Base-by-base conservation (phyloP, 2,113 vertebrate species). In the Gallinago jamesoni region DNA sequence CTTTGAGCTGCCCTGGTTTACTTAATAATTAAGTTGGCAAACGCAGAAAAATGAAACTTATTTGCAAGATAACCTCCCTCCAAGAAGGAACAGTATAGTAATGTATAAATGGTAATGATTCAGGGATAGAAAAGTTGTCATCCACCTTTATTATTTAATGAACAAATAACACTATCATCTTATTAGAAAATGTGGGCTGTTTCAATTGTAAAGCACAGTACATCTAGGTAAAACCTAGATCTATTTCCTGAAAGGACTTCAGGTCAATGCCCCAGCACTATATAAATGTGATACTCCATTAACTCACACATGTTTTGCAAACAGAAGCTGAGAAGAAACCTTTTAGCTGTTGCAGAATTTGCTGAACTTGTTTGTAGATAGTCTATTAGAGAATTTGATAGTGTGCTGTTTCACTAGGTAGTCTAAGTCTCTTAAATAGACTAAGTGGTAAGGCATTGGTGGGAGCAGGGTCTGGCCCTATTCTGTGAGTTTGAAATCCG, bases 241-340 rank as follows among this genome's bases (percentile, higher is more conserved):
- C 89, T 85, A 50, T 94, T 90, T 96, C 82, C 82, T 88, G 74
- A 90, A 92, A 81, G 93, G 47, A 76, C 66, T 80, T 80, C 83
- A 83, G 72, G 86, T 92, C 90, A 94, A 90, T 96, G 94, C 39
- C 33, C 85, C 45, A 90, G 70, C 72, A 77, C 78, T 95, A 89
- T 73, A 87, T 86, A 93, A 94, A 97, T 45, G 30, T 85, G 93
- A 96, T 96, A 95, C 85, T 93, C 95, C 88, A 97, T 97, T 96
- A 97, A 92, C 85, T 91, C 76, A 82, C 35, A 30, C 59, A 95
- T 95, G 93, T 97, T 98, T 97, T 96, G 92, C 94, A 97, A 97
- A 97, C 90, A 98, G 88, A 97, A 76, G 94, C 79, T 89, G 78
- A 90, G 85, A 91, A 74, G 75, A 94, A 97, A 93, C 93, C 68